Conservation (phyloP, 1,140 invertebrate species). For the Pachypsylla venusta region DNA sequence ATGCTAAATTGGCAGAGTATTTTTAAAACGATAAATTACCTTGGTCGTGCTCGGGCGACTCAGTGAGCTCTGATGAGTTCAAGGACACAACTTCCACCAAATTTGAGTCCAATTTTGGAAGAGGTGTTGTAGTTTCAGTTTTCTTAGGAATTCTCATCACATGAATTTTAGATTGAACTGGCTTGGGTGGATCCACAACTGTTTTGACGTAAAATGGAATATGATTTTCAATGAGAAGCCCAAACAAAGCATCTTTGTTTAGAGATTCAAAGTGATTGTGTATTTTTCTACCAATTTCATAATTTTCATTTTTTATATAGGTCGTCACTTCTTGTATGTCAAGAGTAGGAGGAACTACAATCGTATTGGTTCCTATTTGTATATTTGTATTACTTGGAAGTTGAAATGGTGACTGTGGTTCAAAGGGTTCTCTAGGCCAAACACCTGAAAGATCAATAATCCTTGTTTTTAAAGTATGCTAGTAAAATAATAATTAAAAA, state of each 20-base stretch:
- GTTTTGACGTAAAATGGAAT: conserved; percentile 4
- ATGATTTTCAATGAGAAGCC: conserved; percentile 4
- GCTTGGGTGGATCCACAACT: background rate
- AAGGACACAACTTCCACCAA: background rate
- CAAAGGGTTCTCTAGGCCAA: background rate
- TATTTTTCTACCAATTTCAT: no score
- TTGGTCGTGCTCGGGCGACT: background rate
- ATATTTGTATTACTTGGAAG: background rate
- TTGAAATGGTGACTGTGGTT: conserved; percentile 1
- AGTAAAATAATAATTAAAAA: no score
- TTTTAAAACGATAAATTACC: no score
- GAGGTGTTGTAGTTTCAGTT: background rate
- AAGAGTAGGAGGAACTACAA: background rate
- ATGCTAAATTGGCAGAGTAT: no score
- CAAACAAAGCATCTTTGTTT: background rate
- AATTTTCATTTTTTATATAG: no score
- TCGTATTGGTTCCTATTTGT: background rate
- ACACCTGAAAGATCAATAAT: no score
- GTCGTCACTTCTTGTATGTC: no score
- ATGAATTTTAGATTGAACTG: background rate
- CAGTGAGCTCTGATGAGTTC: background rate
- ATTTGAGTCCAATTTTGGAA: background rate
- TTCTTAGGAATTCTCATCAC: conserved; percentile 4
- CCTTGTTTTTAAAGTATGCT: no score
- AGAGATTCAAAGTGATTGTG: conserved; percentile 1